Conservation (phyloP, 2,888 invertebrate genomes). For the Deladenus siricidicola region DNA sequence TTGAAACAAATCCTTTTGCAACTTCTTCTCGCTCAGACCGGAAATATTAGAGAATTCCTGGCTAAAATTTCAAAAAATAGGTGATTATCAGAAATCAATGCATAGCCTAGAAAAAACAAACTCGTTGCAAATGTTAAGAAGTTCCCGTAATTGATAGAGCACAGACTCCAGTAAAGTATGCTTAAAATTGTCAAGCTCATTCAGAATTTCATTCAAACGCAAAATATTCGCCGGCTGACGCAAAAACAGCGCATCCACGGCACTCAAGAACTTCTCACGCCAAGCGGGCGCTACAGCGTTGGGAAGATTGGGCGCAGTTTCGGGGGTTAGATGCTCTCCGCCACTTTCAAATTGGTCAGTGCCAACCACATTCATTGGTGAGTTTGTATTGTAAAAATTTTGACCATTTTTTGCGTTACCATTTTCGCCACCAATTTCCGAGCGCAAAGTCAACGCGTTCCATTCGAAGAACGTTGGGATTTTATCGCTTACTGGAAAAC, state of each 20-base stretch:
- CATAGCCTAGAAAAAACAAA: neutral
- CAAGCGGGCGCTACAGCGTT: no score
- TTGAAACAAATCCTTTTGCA: neutral
- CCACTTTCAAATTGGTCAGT: no score
- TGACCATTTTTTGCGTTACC: no score
- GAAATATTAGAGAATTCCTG: constrained; percentile 10
- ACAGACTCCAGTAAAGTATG: neutral
- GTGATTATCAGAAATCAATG: neutral
- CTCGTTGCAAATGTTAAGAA: constrained; percentile 3
- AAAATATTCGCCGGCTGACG: constrained; percentile 14
- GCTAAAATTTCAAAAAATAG: constrained; percentile 2
- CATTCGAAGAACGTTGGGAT: constrained; percentile 1
- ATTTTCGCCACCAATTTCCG: neutral
- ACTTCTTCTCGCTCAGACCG: neutral
- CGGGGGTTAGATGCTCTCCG: no score
- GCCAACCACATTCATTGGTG: no score
- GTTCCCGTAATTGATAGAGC: neutral
- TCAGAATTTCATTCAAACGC: constrained; percentile 23
- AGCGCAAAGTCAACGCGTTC: neutral
- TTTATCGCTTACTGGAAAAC: neutral
- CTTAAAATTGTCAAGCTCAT: constrained; percentile 24
- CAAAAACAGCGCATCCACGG: constrained; percentile 11
- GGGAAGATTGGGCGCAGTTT: no score
- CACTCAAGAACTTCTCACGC: neutral
- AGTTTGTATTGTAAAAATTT: no score